Conservation (phyloP, 2,113 vertebrate genomes). For the Oryzias javanicus region DNA sequence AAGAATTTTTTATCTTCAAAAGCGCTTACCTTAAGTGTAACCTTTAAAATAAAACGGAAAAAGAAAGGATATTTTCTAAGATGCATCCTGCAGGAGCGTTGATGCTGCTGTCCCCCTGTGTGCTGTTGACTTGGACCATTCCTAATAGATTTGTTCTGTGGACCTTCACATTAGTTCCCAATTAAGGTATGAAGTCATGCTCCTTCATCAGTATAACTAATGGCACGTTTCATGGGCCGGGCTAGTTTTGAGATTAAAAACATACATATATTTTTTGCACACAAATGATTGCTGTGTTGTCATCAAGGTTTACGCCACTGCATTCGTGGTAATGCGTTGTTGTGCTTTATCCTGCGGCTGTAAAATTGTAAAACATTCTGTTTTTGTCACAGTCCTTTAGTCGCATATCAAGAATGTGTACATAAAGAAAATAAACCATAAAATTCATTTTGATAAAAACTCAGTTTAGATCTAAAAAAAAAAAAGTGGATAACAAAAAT, state of each 20-base stretch:
- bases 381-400: too few relatives aligned
- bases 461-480: too few relatives aligned
- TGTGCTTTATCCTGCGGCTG: slow-evolving; percentile 39
- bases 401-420: too few relatives aligned
- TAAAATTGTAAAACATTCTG: slow-evolving; percentile 3
- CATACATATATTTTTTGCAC: slow-evolving; percentile 50
- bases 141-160: slow-evolving; percentile 76
- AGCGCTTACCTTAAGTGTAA: slow-evolving; percentile 55
- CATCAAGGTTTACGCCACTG: slow-evolving; percentile 19
- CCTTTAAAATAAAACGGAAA: slow-evolving; percentile 28
- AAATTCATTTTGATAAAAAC: too few relatives aligned
- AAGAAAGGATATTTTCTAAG: slow-evolving; percentile 45
- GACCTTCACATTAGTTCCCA: slow-evolving; percentile 61
- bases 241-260: slow-evolving; percentile 63
- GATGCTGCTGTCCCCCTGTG: slow-evolving; percentile 44
- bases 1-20: slow-evolving; percentile 54
- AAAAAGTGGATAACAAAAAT: too few relatives aligned
- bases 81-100: slow-evolving; percentile 38
- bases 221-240: slow-evolving; percentile 54
- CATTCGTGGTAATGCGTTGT: slow-evolving; percentile 35
- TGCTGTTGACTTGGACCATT: slow-evolving; percentile 60
- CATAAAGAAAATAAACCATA: too few relatives aligned
- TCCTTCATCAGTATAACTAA: slow-evolving; percentile 70
- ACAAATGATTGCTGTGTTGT: slow-evolving; percentile 49
- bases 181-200: slow-evolving; percentile 75